These are phyloP conservation scores for Cydia pomonella DNA, from an alignment of 1,140 invertebrate genomes.

Conservation along the genomic window DNA sequence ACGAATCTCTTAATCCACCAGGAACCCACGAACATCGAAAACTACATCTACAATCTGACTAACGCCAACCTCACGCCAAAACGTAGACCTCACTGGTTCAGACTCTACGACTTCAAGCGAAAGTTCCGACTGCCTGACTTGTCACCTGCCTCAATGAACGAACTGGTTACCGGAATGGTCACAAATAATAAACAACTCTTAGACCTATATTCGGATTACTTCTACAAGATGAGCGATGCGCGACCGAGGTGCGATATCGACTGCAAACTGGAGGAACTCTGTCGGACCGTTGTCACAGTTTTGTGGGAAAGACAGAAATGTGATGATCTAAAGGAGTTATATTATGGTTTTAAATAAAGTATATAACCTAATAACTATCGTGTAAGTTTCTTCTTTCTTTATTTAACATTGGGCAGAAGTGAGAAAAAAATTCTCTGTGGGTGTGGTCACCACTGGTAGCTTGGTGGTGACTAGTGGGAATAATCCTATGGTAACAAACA, in stretches of 20 bases:
- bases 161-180: slow-evolving; percentile 78
- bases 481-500: too few relatives aligned
- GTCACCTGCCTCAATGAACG: slow-evolving; percentile 72
- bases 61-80: slow-evolving; percentile 84
- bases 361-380: neutral
- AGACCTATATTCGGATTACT: slow-evolving; percentile 75
- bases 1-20: slow-evolving; percentile 47
- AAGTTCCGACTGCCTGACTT: slow-evolving; percentile 82
- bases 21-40: slow-evolving; percentile 86
- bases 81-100: slow-evolving; percentile 83
- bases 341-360: neutral
- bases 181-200: slow-evolving; percentile 56
- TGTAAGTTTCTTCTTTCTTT: neutral
- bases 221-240: slow-evolving; percentile 81
- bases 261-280: slow-evolving; percentile 82
- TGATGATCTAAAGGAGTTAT: slow-evolving; percentile 71
- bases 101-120: slow-evolving; percentile 85
- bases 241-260: slow-evolving; percentile 76
- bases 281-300: slow-evolving; percentile 81
- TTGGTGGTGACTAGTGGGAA: too few relatives aligned
- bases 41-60: slow-evolving; percentile 89
- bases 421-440: too few relatives aligned
- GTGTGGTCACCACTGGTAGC: too few relatives aligned
- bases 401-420: too few relatives aligned
- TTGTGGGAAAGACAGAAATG: slow-evolving; percentile 81